Base-by-base conservation (phyloP, 2,113 vertebrate species). In the Phasianus colchicus region DNA sequence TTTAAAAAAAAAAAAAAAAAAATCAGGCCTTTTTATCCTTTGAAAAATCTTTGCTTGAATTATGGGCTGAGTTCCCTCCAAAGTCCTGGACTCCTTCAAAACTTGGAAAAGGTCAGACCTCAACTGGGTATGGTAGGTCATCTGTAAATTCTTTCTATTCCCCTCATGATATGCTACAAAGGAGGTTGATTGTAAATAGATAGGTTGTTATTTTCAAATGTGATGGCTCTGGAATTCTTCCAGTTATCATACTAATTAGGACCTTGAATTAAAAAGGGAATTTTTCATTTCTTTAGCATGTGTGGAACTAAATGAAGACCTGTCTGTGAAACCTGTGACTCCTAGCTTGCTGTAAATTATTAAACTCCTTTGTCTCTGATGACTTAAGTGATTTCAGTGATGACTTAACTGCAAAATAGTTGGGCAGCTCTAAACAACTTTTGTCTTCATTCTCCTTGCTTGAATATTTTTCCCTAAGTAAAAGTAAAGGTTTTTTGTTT, bases 11-110 rank as follows among this genome's bases (percentile, higher is more conserved):
- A 79, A 47, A 64, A n/a, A 48, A 43, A 43, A 17, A 43, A n/a
- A 48, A 34, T 20, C 10, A 57, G 74, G 13, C 36, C 7, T 54
- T 21, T 90, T 54, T 74, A 36, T 50, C 45, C 54, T 89, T 93
- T 94, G 70, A 95, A 82, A 61, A 70, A 74, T 47, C 32, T 88
- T 86, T 88, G 29, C 38, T 43, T 90, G 57, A 90, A 72, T 73
- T 90, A 18, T 24, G 83, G 83, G 10, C 61, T 58, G 36, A 57
- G 40, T 86, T 89, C 54, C 63, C 36, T 92, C 11, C 36, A 83
- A 93, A 88, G 50, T 30, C 11, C 57, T 86, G 67, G 42, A 40
- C 29, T 89, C 43, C 34, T 83, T 86, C 69, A 80, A 90, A 93
- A 83, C 18, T 54, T 90, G 47, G 43, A 84, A 79, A 58, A 82